Evolutionary conservation across 2,113 vertebrate species (phyloP), one percentile per base, ranked within the genome.

Genomic region (Scortum barcoo): DNA sequence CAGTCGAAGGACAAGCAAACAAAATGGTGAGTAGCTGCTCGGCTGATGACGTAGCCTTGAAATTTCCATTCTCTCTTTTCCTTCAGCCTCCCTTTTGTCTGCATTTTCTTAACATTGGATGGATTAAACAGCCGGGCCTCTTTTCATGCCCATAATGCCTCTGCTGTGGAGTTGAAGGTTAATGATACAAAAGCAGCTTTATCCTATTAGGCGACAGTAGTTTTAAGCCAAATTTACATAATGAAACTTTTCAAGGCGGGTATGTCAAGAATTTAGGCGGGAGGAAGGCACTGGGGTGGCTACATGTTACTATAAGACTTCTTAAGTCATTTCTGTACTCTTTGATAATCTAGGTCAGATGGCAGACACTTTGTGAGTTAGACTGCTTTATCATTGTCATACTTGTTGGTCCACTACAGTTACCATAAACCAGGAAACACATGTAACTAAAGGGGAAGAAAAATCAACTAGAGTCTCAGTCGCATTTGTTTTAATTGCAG

Each of bases 1-100:
- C 91, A 84, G 91, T 92, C 93, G 81, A 92, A 95, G 95, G 92
- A 93, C 90, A 77, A 94, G 86, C 91, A 91, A 86, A 87, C 92
- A 95, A 93, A 91, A 95, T 95, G 95, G 95, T 95, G 91, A 95
- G 95, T 95, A 90, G 65, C 71, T 54, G 85, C 84, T 44, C n/a
- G 11, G 11, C 68, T 73, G 82, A 51, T 94, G 85, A 90, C 82
- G 77, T 83, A 77, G 84, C 46, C 48, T 78, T 20, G 13, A 81
- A 81, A 48, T 72, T 58, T 83, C 28, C 46, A 3, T 19, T 48
- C 42, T 69, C n/a, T 75, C 24, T 72, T 46, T 36, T 62, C 38
- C 28, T 42, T 53, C 9, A 7, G 63, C 24, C n/a, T 58, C 3
- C 33, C 19, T 40, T 40, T 58, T 78, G 50, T 85, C 11, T 73